Base-by-base conservation (phyloP, 2,113 vertebrate species). In the Gavialis gangeticus region DNA sequence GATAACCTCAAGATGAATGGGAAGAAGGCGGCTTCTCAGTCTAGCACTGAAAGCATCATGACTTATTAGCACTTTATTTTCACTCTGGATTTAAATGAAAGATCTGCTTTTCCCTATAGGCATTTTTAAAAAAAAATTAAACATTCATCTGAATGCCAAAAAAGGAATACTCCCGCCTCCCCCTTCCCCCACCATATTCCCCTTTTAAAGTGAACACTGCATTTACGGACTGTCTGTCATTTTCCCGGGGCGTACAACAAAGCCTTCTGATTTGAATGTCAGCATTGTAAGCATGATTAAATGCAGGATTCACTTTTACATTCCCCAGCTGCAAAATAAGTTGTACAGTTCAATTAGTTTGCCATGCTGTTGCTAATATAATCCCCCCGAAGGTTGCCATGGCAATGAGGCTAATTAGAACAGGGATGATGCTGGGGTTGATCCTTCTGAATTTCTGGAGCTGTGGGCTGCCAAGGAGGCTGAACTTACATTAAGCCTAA, bases 191-290 rank as follows among this genome's bases (percentile, higher is more conserved):
- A 59, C n/a, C 24, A 21, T 15, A 14, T 55, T 82, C 83, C 83
- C 30, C 54, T 82, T 60, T 93, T 93, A 15, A 92, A 97, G 94
- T 79, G 94, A 97, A 90, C 88, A 79, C 73, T 75, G 64, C 69
- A 67, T 81, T 78, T 92, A 91, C 96, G 94, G 92, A 96, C 95
- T 81, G 92, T 93, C 91, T 93, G 86, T 87, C 90, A 85, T 97
- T 96, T 96, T 96, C 87, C 78, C 78, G 79, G 64, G 90, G 85
- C 79, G 82, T 79, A 89, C 94, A 93, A 96, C 79, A 93, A 93
- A 96, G 93, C 94, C 76, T 92, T 97, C 93, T 97, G 97, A 97
- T 97, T 97, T 97, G 96, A 98, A 97, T 96, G 95, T 96, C 96
- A 97, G 63, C 84, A 82, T 90, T 93, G 57, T 69, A 88, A 96